Percentiles rank a stretch among this genome's conserved stretches.
These are phyloP conservation scores for Dipodomys ordii DNA, from an alignment of 2,113 vertebrate species.

Conservation along the genomic window DNA sequence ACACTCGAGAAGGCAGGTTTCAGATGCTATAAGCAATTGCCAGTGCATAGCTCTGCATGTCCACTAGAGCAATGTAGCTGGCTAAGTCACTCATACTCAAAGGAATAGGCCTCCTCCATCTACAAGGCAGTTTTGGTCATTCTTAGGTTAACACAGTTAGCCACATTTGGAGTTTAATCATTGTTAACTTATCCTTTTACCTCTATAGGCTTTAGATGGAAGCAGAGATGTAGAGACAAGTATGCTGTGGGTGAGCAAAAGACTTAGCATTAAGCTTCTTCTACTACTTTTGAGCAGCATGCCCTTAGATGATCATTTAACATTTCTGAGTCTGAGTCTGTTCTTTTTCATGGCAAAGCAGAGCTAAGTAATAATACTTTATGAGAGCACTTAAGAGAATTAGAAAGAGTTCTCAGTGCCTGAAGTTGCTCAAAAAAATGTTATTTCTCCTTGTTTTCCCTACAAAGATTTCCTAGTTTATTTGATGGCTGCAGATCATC, in stretches of 20 bases:
- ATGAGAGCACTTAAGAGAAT: not conserved
- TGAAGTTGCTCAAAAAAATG: not conserved
- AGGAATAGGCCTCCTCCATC: not conserved
- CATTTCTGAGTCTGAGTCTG: not conserved
- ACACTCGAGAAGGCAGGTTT: not conserved
- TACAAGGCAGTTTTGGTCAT: not conserved
- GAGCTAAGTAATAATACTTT: slow-evolving; percentile 41
- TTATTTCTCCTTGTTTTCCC: slow-evolving; percentile 2
- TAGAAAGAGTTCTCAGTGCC: not conserved
- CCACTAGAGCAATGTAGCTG: not conserved
- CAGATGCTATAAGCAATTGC: not conserved
- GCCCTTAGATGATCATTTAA: not conserved
- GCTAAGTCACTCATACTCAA: not conserved
- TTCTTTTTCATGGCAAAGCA: slow-evolving; percentile 2
- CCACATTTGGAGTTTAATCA: not conserved
- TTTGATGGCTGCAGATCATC: not conserved
- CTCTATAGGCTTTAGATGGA: not conserved
- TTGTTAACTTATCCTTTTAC: not conserved
- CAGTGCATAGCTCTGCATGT: not conserved
- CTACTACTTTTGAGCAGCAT: not conserved
- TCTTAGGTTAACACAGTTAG: not conserved
- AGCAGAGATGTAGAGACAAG: not conserved
- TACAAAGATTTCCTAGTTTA: not conserved
- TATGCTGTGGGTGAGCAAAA: not conserved
- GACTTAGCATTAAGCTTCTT: not conserved